These are phyloP conservation scores for Enteromius mattozi DNA, from an alignment of 2,797 vertebrate genomes.

Conservation along the genomic window DNA sequence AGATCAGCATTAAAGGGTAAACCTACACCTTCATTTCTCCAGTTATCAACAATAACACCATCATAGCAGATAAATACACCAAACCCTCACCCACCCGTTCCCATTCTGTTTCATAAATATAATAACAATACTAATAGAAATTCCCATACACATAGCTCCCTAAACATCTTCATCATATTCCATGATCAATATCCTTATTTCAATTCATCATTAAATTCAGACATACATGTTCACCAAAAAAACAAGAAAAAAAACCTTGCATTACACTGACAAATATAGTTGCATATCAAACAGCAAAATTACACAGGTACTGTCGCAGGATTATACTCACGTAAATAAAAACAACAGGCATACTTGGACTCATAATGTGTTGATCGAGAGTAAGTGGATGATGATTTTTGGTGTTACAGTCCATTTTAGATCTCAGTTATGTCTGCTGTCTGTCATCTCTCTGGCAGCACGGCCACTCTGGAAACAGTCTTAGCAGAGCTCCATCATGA, in stretches of 20 bases:
- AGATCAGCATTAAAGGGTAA: conserved; percentile 22
- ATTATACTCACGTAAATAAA: conserved; percentile 55
- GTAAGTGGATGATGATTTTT: conserved; percentile 6
- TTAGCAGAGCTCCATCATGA: neutral
- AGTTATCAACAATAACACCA: conserved; percentile 24
- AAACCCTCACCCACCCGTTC: conserved; percentile 37
- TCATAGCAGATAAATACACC: conserved; percentile 56
- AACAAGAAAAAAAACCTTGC: conserved; percentile 41
- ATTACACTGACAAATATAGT: conserved; percentile 63
- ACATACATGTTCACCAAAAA: conserved; percentile 52
- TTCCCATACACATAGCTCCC: conserved; percentile 45
- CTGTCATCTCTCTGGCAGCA: neutral
- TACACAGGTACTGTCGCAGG: conserved; percentile 56
- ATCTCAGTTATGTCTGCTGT: conserved; percentile 6
- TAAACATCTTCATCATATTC: conserved; percentile 40
- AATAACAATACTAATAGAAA: conserved; percentile 44
- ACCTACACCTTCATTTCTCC: conserved; percentile 21
- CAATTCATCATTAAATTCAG: conserved; percentile 44
- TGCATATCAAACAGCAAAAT: conserved; percentile 67
- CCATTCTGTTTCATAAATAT: conserved; percentile 48
- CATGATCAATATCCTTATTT: conserved; percentile 43
- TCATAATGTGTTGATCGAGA: conserved; percentile 9
- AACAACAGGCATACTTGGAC: conserved; percentile 50
- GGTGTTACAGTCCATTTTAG: neutral
- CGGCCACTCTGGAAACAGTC: neutral